Base-by-base conservation (phyloP, 2,113 vertebrate species). In the Phocoena phocoena region DNA sequence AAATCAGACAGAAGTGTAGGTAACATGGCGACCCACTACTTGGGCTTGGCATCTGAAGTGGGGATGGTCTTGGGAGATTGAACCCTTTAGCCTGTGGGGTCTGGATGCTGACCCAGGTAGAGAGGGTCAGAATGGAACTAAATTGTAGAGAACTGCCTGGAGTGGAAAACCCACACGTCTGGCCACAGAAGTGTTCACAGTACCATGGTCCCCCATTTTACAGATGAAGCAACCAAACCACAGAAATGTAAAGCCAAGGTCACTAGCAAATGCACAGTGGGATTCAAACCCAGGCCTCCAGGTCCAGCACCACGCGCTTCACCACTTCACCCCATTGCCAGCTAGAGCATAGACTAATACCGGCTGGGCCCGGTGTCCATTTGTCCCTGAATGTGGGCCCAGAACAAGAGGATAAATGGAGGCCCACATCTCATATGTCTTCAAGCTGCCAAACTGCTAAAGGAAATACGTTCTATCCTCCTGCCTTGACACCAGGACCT, bases 231-330 rank as follows among this genome's bases (percentile, higher is more conserved):
- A 44, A 55, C 62, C n/a, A 58, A 71, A 80, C 26, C 25, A 20
- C 36, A 17, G 60, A 28, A 36, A 36, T 15, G 20, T 6, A 18
- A 41, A 62, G 53, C 26, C 70, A 79, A 95, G 80, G 28, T 73
- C 18, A 55, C 38, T 50, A 76, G 41, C 8, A 10, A 63, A 89
- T 12, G 70, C 90, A 73, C 15, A 9, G 41, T 31, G 41, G 79
- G 67, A 38, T 55, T 41, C 0, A 3, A 70, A 76, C 79, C 23
- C 31, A 14, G 65, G 63, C 44, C 36, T 21, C 62, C 15, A 4
- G 15, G 17, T 18, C 80, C 15, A 7, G 55, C 1, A 17, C 21
- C 6, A 2, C 31, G 1, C 0, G 1, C 17, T 36, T 92, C 38
- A 53, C 36, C 63, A 1, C 36, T 73, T 58, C 20, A 9, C 85